A percentile compares a stretch with the other conserved stretches of the same genome.
Conservation (phyloP, 2,888 invertebrate genomes). For the Agrotis puta region DNA sequence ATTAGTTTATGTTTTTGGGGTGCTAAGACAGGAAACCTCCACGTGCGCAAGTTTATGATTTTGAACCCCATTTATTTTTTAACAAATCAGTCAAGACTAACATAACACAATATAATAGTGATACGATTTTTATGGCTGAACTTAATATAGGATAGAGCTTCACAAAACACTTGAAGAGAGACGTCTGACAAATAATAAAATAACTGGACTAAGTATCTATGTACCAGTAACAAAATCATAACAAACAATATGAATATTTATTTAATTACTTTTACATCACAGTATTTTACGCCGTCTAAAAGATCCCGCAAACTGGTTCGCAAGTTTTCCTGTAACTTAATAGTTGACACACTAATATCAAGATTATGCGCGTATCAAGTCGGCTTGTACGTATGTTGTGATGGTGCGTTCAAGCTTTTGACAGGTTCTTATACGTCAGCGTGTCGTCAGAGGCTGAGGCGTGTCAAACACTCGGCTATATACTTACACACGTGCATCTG, state of each 20-base stretch:
- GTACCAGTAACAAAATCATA: no score
- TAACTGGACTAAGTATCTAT: no score
- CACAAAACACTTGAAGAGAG: not conserved
- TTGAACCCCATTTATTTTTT: no score
- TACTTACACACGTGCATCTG: conserved; percentile 58
- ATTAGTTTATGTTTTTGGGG: no score
- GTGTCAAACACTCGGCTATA: conserved; percentile 63
- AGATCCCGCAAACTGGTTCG: conserved; percentile 46
- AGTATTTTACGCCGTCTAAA: conserved; percentile 31
- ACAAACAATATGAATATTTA: conserved; percentile 1
- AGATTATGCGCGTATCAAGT: conserved; percentile 8
- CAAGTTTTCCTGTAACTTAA: conserved; percentile 45
- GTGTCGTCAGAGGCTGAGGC: conserved; percentile 64
- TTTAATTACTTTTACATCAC: conserved; percentile 19
- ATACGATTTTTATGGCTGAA: not conserved
- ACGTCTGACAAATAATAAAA: not conserved
- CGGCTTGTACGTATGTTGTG: conserved; percentile 25
- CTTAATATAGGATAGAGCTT: no score
- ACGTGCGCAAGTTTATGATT: no score
- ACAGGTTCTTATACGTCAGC: conserved; percentile 63
- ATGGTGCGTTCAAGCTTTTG: conserved; percentile 63
- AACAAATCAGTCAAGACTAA: no score
- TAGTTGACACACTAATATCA: conserved; percentile 8
- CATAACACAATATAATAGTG: no score
- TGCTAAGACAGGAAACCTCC: no score